Evolutionary conservation across 2,797 vertebrate species (phyloP).

Genomic region (Echiichthys vipera): DNA sequence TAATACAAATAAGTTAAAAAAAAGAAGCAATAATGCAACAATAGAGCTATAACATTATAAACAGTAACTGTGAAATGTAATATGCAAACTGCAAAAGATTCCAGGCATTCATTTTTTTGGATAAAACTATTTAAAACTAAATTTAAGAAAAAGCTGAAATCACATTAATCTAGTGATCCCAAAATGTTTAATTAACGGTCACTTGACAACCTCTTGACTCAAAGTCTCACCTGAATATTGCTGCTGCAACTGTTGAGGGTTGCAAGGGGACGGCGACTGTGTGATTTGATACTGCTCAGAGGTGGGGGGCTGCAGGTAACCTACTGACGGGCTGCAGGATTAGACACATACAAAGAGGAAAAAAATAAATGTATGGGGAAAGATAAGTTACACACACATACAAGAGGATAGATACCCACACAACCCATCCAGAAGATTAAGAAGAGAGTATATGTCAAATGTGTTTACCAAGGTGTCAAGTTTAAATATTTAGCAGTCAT

Average conservation of each 20-base stretch:
- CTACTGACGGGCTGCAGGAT: slow-evolving; percentile 89
- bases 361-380: not conserved
- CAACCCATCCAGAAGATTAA: not conserved
- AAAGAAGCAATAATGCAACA: too few relatives aligned
- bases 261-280: slow-evolving; percentile 95
- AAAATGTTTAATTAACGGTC: not conserved
- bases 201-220: not conserved
- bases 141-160: not conserved
- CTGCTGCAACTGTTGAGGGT: slow-evolving; percentile 95
- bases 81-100: not conserved
- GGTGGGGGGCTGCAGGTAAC: slow-evolving; percentile 94
- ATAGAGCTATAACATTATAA: too few relatives aligned
- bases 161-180: not conserved
- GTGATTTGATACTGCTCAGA: slow-evolving; percentile 97
- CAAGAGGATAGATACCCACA: not conserved
- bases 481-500: not conserved
- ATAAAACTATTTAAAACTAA: not conserved
- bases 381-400: not conserved
- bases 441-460: not conserved
- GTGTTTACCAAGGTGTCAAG: not conserved
- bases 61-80: too few relatives aligned
- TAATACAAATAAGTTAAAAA: too few relatives aligned
- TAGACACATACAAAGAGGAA: slow-evolving; percentile 3
- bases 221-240: slow-evolving; percentile 94
- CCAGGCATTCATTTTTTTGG: not conserved